Base-by-base conservation (phyloP, 2,888 invertebrate species). In the Hydrotaea diabolus region DNA sequence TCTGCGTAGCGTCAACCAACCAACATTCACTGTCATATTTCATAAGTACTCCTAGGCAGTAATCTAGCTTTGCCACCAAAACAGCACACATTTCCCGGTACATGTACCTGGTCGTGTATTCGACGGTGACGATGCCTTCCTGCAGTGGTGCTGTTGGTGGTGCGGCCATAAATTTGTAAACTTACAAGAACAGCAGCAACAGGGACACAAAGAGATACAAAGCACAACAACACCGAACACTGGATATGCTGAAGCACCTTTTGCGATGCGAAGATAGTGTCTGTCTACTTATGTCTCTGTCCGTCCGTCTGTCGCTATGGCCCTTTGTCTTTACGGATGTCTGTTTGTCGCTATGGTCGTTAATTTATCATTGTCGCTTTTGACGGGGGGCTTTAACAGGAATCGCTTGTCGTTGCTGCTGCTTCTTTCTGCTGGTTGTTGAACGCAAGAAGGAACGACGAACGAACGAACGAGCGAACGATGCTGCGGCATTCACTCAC, bases 291-390 rank as follows among this genome's bases (percentile, higher is more conserved):
- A 26, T 59, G 26, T 39, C 39, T 39, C 15, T 19, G 36, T 36
- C 17, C 17, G 66, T 66, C 39, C 17, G 19, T 19, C 39, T 66
- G 69, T 69, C 46, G 46, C 17, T 69, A n/a, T 43, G 66, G n/a
- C 13, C n/a, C 19, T 21, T 19, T 55, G 21, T 55, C 1, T 39
- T 39, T 39, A 39, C 9, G 39, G 39, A 11, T 4, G 55, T 21
- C 2, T 13, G 59, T 26, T 5, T 46, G 69, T 69, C 46, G 21
- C 17, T 46, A 43, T 73, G 66, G 57, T 69, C 75, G 79, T 74
- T 82, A 72, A 85, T 85, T 85, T 82, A 85, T 85, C 85, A 85
- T 82, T 85, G 82, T 85, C 85, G 76, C 59, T 82, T 82, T 79
- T 82, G 84, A 77, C 81, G 81, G 49, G 43, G n/a, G 57, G 64